A percentile compares a stretch with the other conserved stretches of the same genome.
Conservation (phyloP, 2,888 invertebrate species). For the Pecten maximus region DNA sequence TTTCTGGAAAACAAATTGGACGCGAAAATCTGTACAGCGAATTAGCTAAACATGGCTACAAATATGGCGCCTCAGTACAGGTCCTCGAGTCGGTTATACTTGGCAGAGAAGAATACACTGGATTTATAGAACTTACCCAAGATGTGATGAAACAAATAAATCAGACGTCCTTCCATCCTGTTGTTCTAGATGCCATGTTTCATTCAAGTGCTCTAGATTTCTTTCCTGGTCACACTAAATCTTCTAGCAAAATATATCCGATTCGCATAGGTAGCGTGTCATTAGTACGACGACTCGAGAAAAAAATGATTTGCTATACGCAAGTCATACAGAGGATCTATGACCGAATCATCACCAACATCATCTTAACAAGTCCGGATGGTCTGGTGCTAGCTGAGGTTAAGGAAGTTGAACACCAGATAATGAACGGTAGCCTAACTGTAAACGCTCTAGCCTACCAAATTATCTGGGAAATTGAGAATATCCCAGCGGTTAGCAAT, state of each 20-base stretch:
- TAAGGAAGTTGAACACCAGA: constrained; percentile 55
- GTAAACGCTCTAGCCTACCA: constrained; percentile 46
- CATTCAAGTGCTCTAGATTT: not conserved
- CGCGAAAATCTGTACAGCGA: not conserved
- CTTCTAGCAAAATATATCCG: not conserved
- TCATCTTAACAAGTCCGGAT: constrained; percentile 58
- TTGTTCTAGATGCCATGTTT: constrained; percentile 43
- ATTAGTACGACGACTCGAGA: not conserved
- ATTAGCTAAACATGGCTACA: not conserved
- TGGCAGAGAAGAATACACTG: not conserved
- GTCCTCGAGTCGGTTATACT: not conserved
- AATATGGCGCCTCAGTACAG: not conserved
- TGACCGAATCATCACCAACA: constrained; percentile 50
- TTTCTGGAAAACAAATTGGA: not conserved
- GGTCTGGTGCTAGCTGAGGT: constrained; percentile 67
- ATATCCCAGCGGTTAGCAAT: not conserved
- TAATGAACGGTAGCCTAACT: not conserved
- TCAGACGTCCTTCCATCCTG: constrained; percentile 37
- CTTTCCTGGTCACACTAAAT: not conserved
- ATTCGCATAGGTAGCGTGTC: not conserved
- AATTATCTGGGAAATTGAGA: constrained; percentile 27
- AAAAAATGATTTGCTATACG: constrained; percentile 47
- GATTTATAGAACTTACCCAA: not conserved
- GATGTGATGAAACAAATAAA: not conserved
- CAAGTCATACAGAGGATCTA: not conserved